Evolutionary conservation across 92 coral and sea anemone genomes (phyloP).

Genomic region (Porites cylindrica): DNA sequence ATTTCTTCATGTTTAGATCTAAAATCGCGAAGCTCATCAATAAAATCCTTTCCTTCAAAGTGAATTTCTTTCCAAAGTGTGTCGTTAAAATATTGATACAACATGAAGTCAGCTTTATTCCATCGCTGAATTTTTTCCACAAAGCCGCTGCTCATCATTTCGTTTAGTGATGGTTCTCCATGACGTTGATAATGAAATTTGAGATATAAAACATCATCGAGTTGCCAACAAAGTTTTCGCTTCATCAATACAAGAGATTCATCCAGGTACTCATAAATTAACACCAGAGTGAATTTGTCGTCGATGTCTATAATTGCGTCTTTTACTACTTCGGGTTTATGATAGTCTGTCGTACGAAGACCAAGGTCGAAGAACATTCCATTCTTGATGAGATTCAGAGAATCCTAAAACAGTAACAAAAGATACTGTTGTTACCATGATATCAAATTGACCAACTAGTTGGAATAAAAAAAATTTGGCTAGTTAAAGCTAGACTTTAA

Average conservation of each 20-base stretch:
- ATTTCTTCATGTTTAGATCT: constrained; percentile 71
- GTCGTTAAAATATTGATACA: constrained; percentile 86
- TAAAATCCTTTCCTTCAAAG: constrained; percentile 70
- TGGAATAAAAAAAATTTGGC: too few relatives aligned
- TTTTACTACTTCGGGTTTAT: constrained; percentile 75
- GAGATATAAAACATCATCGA: constrained; percentile 89
- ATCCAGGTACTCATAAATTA: constrained; percentile 90
- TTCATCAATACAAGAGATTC: constrained; percentile 93
- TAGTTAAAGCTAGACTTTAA: too few relatives aligned
- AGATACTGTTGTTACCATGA: too few relatives aligned
- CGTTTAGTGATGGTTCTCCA: not conserved
- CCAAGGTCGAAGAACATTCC: constrained; percentile 99
- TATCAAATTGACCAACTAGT: too few relatives aligned
- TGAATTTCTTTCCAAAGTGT: constrained; percentile 86
- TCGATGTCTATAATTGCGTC: constrained; percentile 89
- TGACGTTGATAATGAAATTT: constrained; percentile 66
- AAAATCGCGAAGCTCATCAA: constrained; percentile 69
- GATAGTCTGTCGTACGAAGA: constrained; percentile 90
- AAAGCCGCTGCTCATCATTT: constrained; percentile 9
- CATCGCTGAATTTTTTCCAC: constrained; percentile 70
- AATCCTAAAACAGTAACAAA: constrained; percentile 62
- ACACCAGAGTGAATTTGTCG: constrained; percentile 80
- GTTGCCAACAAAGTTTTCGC: constrained; percentile 94
- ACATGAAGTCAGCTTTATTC: constrained; percentile 89
- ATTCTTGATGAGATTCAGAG: constrained; percentile 89